Percentiles rank a stretch among this genome's conserved stretches.
Evolutionary conservation across 2,797 vertebrate species (phyloP).

Genomic region (Benthosema pterotum): DNA sequence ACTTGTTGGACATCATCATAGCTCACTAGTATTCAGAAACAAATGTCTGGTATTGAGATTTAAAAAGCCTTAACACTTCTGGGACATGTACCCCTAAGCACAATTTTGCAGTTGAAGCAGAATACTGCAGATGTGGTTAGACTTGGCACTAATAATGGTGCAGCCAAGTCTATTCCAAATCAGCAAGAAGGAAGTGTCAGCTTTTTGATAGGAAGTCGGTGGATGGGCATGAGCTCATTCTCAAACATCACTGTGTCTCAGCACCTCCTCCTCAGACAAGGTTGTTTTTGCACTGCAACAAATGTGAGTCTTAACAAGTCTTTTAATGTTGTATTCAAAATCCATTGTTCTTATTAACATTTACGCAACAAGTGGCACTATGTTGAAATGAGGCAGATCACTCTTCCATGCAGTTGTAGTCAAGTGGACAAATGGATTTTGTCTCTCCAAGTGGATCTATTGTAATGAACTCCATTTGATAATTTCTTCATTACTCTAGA

Average conservation of each 20-base stretch:
- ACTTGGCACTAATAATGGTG: constrained; percentile 61
- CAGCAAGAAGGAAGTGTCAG: constrained; percentile 66
- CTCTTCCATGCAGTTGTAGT: too few species aligned
- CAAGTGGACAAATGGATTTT: too few species aligned
- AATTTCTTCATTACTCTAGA: too few species aligned
- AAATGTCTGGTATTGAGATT: constrained; percentile 74
- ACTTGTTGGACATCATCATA: constrained; percentile 38
- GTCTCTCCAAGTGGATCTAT: too few species aligned
- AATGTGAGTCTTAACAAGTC: too few species aligned
- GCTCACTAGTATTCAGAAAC: constrained; percentile 65
- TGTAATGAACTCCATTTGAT: too few species aligned
- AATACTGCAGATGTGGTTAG: constrained; percentile 62
- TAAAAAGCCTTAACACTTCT: constrained; percentile 82
- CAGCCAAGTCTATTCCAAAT: constrained; percentile 56
- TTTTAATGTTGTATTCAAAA: too few species aligned
- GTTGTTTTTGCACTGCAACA: constrained; percentile 38
- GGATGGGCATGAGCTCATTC: constrained; percentile 57
- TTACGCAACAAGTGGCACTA: too few species aligned
- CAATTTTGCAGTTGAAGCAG: constrained; percentile 77
- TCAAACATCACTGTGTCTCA: constrained; percentile 78
- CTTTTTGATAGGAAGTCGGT: constrained; percentile 67
- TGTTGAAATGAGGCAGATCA: too few species aligned
- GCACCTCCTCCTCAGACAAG: constrained; percentile 65
- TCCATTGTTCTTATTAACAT: too few species aligned
- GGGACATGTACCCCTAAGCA: constrained; percentile 81